phyloP scores from a whole-genome alignment of 2,797 vertebrate species.

The Benthosema pterotum region DNA sequence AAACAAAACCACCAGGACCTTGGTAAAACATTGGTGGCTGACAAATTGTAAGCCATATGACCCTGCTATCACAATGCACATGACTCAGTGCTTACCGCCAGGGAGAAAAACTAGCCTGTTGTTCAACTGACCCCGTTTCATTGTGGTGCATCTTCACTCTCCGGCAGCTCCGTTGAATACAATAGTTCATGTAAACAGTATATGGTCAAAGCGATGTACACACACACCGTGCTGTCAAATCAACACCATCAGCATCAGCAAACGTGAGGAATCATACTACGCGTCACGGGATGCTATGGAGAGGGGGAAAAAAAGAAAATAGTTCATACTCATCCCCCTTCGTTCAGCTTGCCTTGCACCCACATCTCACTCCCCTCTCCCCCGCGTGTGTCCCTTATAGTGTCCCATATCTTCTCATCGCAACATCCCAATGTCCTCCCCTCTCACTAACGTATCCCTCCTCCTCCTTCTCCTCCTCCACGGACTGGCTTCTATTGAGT shows the following conservation, averaged over 20 bases:
- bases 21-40: conserved; percentile 41
- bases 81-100: conserved; percentile 69
- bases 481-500: background rate
- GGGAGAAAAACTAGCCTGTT: conserved; percentile 69
- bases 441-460: background rate
- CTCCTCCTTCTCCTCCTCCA: too few relatives aligned
- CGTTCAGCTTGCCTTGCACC: conserved; percentile 25
- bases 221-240: background rate
- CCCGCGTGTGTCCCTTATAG: background rate
- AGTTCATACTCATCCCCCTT: conserved; percentile 1
- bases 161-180: conserved; percentile 8
- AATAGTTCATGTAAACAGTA: background rate
- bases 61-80: conserved; percentile 71
- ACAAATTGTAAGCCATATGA: conserved; percentile 71
- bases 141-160: conserved; percentile 28
- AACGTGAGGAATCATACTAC: conserved; percentile 1
- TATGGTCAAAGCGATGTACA: background rate
- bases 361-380: background rate
- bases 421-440: conserved; percentile 29
- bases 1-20: conserved; percentile 33
- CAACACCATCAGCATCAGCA: background rate
- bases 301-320: conserved; percentile 5
- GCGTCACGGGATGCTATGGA: background rate
- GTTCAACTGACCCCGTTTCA: conserved; percentile 51
- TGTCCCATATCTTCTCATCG: conserved; percentile 11